Conservation (phyloP, 30 jellyfish, hydroid and myxozoan species). For the Aurelia aurita complex sp. Pacific region DNA sequence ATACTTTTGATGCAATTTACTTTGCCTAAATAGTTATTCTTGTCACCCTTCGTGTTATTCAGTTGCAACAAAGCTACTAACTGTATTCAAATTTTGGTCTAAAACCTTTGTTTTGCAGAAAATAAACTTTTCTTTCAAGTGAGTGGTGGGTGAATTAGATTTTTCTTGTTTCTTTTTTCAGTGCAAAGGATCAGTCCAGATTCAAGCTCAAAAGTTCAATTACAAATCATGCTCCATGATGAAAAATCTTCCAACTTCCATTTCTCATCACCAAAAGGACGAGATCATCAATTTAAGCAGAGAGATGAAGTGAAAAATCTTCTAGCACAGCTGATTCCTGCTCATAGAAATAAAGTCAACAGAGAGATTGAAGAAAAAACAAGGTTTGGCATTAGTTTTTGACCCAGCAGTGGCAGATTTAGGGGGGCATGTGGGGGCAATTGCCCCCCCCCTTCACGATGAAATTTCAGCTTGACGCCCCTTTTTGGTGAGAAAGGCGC, state of each 20-base stretch:
- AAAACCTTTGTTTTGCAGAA: too few relatives aligned
- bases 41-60: too few relatives aligned
- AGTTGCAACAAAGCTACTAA: too few relatives aligned
- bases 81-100: too few relatives aligned
- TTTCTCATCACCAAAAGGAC: constrained; percentile 83
- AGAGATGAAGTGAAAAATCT: constrained; percentile 86
- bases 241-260: constrained; percentile 88
- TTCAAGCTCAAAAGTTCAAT: constrained; percentile 96
- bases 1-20: too few relatives aligned
- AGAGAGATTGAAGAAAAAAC: constrained; percentile 94
- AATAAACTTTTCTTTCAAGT: too few relatives aligned
- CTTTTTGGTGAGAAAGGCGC: too few relatives aligned
- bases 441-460: too few relatives aligned
- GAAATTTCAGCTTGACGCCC: too few relatives aligned
- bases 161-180: constrained; percentile 8
- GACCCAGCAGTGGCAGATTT: too few relatives aligned
- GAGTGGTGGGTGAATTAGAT: not conserved
- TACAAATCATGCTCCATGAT: constrained; percentile 87
- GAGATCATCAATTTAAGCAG: constrained; percentile 83
- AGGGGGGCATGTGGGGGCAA: too few relatives aligned
- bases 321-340: constrained; percentile 97
- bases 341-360: constrained; percentile 87
- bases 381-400: constrained; percentile 38
- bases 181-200: constrained; percentile 99
- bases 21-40: too few relatives aligned